Evolutionary conservation across 1,140 invertebrate species (phyloP).

Genomic region (Oreohelix idahoensis): DNA sequence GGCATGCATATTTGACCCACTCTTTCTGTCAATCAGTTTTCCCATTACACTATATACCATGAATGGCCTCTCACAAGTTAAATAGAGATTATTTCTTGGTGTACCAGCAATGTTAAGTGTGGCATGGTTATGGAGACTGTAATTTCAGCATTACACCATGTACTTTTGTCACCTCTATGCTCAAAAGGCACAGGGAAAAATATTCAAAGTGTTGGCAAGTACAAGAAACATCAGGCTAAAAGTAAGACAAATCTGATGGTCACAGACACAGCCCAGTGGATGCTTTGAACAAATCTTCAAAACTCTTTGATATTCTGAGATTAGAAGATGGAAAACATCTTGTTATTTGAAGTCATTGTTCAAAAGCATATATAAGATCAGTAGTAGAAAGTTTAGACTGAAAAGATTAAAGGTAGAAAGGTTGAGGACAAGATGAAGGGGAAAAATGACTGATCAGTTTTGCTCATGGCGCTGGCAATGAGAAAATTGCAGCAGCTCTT

Average conservation of each 20-base stretch:
- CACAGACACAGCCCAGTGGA: not conserved
- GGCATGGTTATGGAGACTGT: too few species aligned
- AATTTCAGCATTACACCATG: too few species aligned
- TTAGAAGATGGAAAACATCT: not conserved
- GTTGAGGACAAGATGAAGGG: not conserved
- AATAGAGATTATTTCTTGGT: too few species aligned
- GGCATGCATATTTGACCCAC: too few species aligned
- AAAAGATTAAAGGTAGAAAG: too few species aligned
- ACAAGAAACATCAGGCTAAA: not conserved
- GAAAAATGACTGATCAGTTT: not conserved
- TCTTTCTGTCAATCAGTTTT: too few species aligned
- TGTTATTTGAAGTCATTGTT: slow-evolving; percentile 7
- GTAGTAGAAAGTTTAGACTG: too few species aligned
- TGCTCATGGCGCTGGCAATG: slow-evolving; percentile 23
- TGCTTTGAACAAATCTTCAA: slow-evolving; percentile 17
- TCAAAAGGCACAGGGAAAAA: too few species aligned
- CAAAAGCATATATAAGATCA: not conserved
- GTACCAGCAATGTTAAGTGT: too few species aligned
- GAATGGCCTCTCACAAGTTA: too few species aligned
- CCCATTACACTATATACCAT: too few species aligned
- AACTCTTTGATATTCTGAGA: not conserved
- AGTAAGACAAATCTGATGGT: not conserved
- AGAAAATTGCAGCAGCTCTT: slow-evolving; percentile 23
- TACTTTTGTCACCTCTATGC: too few species aligned
- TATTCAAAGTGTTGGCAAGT: not conserved